phyloP scores from a whole-genome alignment of 53 echinoderm and acorn worm genomes.

The Holothuria scabra region DNA sequence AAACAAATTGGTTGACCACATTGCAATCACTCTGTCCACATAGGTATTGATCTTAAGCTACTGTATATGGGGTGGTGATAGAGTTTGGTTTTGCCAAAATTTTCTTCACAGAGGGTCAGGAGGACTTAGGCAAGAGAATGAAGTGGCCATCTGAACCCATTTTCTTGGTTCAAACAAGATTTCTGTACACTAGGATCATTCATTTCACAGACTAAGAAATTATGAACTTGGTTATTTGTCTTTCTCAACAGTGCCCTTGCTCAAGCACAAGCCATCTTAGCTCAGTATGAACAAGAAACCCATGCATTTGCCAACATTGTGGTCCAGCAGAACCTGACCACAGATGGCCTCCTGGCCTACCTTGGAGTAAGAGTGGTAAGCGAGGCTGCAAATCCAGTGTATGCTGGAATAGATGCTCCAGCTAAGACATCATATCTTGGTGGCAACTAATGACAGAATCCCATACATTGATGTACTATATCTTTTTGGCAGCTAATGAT shows the following conservation, averaged over 20 bases:
- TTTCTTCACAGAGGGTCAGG: too few species aligned
- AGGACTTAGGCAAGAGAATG: too few species aligned
- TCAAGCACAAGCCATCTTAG: slow-evolving; percentile 70
- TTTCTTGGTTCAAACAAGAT: too few species aligned
- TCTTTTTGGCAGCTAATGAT: slow-evolving; percentile 23
- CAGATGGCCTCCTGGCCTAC: slow-evolving; percentile 73
- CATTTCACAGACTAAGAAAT: neutral
- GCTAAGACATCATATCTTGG: slow-evolving; percentile 74
- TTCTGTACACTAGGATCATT: too few species aligned
- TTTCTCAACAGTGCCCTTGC: slow-evolving; percentile 55
- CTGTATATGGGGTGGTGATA: too few species aligned
- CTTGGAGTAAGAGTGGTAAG: slow-evolving; percentile 74
- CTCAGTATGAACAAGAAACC: slow-evolving; percentile 69
- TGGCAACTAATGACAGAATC: slow-evolving; percentile 19
- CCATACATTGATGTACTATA: slow-evolving; percentile 20
- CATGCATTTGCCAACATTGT: slow-evolving; percentile 69
- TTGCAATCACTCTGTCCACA: too few species aligned
- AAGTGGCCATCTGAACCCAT: too few species aligned
- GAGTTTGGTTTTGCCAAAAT: too few species aligned
- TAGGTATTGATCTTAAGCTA: too few species aligned
- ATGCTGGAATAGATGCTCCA: slow-evolving; percentile 75
- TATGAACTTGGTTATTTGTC: neutral
- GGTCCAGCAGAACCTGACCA: slow-evolving; percentile 51
- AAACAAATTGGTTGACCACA: too few species aligned
- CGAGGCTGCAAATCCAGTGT: slow-evolving; percentile 74